Percentiles rank a stretch among this genome's conserved stretches.
phyloP scores from a whole-genome alignment of 2,113 vertebrate species.

The Fregata magnificens region DNA sequence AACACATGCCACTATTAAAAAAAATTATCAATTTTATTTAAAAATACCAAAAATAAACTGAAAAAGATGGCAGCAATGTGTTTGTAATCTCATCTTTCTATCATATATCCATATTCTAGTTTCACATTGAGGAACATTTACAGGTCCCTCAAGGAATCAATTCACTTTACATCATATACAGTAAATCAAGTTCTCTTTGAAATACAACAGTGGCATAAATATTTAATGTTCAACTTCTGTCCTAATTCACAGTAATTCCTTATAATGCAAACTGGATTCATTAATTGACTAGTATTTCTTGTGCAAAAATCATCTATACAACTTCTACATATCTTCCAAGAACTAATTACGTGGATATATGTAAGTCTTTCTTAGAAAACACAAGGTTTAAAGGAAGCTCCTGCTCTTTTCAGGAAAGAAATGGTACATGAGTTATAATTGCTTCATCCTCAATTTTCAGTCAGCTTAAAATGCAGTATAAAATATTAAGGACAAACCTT shows the following conservation, averaged over 20 bases:
- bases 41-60: neutral
- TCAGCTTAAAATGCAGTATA: neutral
- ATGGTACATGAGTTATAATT: neutral
- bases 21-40: fast-evolving
- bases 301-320: neutral
- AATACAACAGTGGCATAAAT: neutral
- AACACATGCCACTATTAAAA: neutral
- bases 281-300: neutral
- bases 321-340: neutral
- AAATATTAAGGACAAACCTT: neutral
- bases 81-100: neutral
- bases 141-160: neutral
- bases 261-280: neutral
- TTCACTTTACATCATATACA: neutral
- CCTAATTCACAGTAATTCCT: neutral
- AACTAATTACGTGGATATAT: neutral
- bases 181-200: neutral
- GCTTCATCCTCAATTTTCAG: neutral
- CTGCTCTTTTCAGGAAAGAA: neutral
- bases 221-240: neutral
- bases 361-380: neutral
- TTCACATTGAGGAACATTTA: neutral
- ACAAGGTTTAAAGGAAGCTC: neutral
- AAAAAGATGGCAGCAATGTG: neutral
- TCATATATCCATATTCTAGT: neutral